These are phyloP conservation scores for Chloroceryle amazona DNA, from an alignment of 2,797 vertebrate genomes.

Conservation along the genomic window DNA sequence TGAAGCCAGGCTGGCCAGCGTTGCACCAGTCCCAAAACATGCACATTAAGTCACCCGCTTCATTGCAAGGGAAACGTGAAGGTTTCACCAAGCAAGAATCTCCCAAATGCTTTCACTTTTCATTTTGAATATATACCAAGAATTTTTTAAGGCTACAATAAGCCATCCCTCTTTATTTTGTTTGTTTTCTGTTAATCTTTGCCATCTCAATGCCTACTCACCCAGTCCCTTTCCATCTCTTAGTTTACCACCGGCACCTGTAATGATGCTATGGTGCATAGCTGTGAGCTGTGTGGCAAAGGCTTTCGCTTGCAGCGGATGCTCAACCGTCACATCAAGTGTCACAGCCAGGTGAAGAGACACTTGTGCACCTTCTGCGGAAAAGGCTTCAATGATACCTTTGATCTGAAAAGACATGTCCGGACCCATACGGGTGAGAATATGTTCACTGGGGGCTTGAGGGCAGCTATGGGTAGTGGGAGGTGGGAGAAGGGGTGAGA, in stretches of 20 bases:
- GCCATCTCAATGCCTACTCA: background rate
- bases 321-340: slow-evolving; percentile 88
- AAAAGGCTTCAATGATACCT: slow-evolving; percentile 90
- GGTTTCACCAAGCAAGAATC: background rate
- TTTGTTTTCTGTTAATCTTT: background rate
- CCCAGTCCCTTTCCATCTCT: background rate
- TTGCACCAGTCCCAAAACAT: background rate
- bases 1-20: background rate
- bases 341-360: slow-evolving; percentile 87
- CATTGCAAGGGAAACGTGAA: background rate
- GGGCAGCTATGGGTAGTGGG: accelerated
- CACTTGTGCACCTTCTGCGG: slow-evolving; percentile 88
- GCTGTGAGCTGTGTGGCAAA: slow-evolving; percentile 85
- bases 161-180: background rate
- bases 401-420: slow-evolving; percentile 88
- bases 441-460: accelerated
- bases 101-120: background rate
- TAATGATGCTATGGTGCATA: slow-evolving; percentile 67
- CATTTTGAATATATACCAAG: background rate
- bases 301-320: slow-evolving; percentile 85
- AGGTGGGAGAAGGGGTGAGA: background rate
- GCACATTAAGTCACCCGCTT: background rate
- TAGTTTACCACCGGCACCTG: slow-evolving; percentile 86
- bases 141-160: background rate
- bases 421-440: slow-evolving; percentile 88